A percentile compares a stretch with the other conserved stretches of the same genome.
phyloP scores from a whole-genome alignment of 2,113 vertebrate species.

The Vanacampus margaritifer region DNA sequence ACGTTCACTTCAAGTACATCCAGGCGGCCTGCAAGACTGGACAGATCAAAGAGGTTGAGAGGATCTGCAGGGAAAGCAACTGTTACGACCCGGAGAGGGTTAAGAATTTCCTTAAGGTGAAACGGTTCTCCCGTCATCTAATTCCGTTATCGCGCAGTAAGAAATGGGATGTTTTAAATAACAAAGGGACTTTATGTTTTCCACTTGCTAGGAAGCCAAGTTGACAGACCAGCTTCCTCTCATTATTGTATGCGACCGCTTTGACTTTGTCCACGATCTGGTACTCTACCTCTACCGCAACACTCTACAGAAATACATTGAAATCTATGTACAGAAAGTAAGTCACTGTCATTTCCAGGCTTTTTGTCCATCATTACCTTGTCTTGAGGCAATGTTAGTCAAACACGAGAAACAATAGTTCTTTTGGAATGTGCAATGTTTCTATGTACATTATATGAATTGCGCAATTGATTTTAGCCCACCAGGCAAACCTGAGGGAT shows the following conservation, averaged over 20 bases:
- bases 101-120: conserved; percentile 92
- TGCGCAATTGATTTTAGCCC: too few species aligned
- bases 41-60: conserved; percentile 94
- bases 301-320: conserved; percentile 93
- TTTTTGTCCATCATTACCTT: not conserved
- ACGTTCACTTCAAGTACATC: conserved; percentile 93
- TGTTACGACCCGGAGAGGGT: conserved; percentile 88
- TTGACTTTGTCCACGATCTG: conserved; percentile 90
- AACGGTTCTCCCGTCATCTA: fast-evolving
- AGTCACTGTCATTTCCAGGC: not conserved
- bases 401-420: not conserved
- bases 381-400: not conserved
- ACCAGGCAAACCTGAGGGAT: too few species aligned
- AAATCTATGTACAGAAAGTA: conserved; percentile 94
- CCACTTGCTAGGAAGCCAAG: conserved; percentile 80
- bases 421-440: not conserved
- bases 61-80: conserved; percentile 89
- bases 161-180: not conserved
- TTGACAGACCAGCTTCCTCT: conserved; percentile 91
- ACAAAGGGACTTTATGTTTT: conserved; percentile 4
- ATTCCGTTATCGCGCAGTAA: not conserved
- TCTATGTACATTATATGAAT: too few species aligned
- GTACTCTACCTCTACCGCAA: conserved; percentile 90
- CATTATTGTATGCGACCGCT: conserved; percentile 91
- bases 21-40: conserved; percentile 91